Percentiles rank a stretch among this genome's conserved stretches.
Evolutionary conservation across 2,113 vertebrate species (phyloP).

Genomic region (Alaudala cheleensis): DNA sequence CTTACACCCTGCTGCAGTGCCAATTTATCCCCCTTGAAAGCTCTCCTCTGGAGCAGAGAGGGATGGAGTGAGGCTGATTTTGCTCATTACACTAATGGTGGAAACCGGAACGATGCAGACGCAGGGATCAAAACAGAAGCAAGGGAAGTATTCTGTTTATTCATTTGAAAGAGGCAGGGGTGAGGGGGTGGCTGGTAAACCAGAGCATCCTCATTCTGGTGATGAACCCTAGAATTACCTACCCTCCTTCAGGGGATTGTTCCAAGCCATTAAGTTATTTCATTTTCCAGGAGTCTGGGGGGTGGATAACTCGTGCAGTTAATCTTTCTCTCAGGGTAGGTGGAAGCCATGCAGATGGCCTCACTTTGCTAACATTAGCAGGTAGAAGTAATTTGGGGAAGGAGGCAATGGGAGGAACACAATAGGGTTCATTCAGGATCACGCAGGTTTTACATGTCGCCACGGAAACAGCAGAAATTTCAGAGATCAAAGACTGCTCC

Average conservation of each 20-base stretch:
- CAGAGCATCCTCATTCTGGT: background rate
- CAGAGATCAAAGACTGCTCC: constrained; percentile 51
- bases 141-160: background rate
- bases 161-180: background rate
- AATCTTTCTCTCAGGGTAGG: background rate
- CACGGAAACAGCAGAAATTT: constrained; percentile 30
- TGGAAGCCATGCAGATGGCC: background rate
- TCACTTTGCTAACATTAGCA: background rate
- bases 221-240: constrained; percentile 31
- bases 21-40: background rate
- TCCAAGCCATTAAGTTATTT: background rate
- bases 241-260: background rate
- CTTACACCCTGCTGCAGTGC: background rate
- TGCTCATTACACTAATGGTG: background rate
- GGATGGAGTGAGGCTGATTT: background rate
- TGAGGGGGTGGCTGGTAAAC: constrained; percentile 1
- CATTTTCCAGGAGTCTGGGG: background rate
- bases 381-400: constrained; percentile 17
- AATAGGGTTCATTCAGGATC: constrained; percentile 42
- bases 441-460: background rate
- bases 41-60: background rate
- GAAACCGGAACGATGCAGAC: rapidly evolving
- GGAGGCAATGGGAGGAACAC: background rate
- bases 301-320: background rate
- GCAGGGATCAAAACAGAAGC: background rate